phyloP scores from a whole-genome alignment of 2,113 vertebrate genomes.

The Lophius piscatorius region DNA sequence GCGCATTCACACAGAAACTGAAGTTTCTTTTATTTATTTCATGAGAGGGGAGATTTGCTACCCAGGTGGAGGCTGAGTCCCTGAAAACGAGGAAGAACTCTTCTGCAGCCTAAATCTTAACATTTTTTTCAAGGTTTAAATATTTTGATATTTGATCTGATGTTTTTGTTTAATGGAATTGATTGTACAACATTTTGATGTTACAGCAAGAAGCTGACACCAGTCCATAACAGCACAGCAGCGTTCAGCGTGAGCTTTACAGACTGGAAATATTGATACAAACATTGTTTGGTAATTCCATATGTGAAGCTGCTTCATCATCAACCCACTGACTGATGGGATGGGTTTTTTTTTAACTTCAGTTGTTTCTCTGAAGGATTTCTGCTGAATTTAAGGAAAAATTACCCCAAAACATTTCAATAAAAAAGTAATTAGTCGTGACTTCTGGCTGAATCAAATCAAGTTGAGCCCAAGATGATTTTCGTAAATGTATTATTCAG shows the following conservation, averaged over 20 bases:
- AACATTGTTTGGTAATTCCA: too few relatives aligned
- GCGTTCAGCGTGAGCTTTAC: not conserved
- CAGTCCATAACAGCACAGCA: not conserved
- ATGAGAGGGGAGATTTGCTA: not conserved
- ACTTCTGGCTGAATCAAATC: too few relatives aligned
- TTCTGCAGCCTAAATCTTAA: not conserved
- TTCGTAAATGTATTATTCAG: too few relatives aligned
- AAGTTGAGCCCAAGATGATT: too few relatives aligned
- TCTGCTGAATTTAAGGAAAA: not conserved
- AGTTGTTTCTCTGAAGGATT: not conserved
- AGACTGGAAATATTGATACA: too few relatives aligned
- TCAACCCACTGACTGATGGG: not conserved
- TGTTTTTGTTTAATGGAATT: not conserved
- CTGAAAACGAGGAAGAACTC: not conserved
- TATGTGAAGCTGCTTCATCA: constrained; percentile 25
- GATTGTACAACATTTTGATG: not conserved
- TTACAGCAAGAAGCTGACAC: not conserved
- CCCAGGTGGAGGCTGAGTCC: not conserved
- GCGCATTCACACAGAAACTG: constrained; percentile 3
- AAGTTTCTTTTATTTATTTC: constrained; percentile 40
- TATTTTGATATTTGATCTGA: constrained; percentile 7
- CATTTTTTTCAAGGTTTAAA: not conserved
- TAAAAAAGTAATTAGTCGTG: too few relatives aligned
- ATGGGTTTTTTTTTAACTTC: not conserved
- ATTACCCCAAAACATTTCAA: not conserved